Conservation (phyloP, 2,888 invertebrate genomes). For the Stenolophus ochropezus region DNA sequence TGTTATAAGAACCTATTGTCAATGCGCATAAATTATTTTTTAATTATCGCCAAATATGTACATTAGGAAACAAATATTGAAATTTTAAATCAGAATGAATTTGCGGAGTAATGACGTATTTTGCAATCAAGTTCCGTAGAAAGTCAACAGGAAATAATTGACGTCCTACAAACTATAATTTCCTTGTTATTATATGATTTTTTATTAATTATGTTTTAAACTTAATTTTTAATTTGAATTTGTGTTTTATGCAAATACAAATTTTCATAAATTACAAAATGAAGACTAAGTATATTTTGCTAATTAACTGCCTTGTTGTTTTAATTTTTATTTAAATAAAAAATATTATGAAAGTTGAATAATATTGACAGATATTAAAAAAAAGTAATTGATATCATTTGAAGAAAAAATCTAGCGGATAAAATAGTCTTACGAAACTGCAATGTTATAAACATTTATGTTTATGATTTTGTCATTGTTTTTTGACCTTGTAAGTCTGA, state of each 20-base stretch:
- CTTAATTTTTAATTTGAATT: too few species aligned
- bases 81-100: too few species aligned
- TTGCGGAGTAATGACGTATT: not conserved
- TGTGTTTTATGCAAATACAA: too few species aligned
- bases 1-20: too few species aligned
- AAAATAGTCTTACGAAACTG: not conserved
- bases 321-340: too few species aligned
- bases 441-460: not conserved
- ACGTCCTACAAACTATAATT: not conserved
- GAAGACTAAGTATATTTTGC: too few species aligned
- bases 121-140: not conserved
- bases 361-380: not conserved
- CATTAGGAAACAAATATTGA: too few species aligned
- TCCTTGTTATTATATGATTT: not conserved
- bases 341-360: too few species aligned
- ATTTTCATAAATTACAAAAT: too few species aligned
- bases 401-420: not conserved
- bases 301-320: too few species aligned
- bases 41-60: too few species aligned
- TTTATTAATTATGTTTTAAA: not conserved
- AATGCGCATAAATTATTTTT: too few species aligned
- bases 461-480: not conserved
- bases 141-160: not conserved
- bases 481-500: not conserved
- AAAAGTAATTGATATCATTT: not conserved